Percentiles rank a stretch among this genome's conserved stretches.
Evolutionary conservation across 2,113 vertebrate species (phyloP).

Genomic region (Vombatus ursinus): DNA sequence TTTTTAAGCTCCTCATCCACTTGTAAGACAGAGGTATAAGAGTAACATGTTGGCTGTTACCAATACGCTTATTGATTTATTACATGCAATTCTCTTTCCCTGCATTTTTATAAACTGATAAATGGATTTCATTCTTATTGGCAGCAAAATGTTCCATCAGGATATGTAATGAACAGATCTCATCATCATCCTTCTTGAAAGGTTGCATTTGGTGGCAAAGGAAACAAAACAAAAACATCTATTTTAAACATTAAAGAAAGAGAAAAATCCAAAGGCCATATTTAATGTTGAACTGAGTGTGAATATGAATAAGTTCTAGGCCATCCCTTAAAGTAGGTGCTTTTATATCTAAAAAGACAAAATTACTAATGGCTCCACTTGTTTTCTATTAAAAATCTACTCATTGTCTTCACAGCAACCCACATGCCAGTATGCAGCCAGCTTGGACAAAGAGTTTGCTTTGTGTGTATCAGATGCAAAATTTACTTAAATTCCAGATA

Average conservation of each 20-base stretch:
- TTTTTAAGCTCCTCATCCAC: constrained; percentile 19
- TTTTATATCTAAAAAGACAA: constrained; percentile 74
- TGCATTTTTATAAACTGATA: constrained; percentile 48
- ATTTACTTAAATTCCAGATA: constrained; percentile 80
- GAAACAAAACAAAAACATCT: constrained; percentile 47
- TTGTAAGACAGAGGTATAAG: constrained; percentile 57
- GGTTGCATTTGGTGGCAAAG: constrained; percentile 27
- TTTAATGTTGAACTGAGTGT: constrained; percentile 59
- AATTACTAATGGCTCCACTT: constrained; percentile 75
- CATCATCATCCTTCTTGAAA: constrained; percentile 28
- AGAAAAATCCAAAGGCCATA: constrained; percentile 64
- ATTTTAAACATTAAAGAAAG: constrained; percentile 45
- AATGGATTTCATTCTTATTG: constrained; percentile 6
- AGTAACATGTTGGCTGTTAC: constrained; percentile 68
- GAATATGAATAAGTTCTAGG: constrained; percentile 68
- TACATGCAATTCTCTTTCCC: constrained; percentile 27
- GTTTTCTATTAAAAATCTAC: constrained; percentile 78
- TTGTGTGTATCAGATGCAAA: constrained; percentile 77
- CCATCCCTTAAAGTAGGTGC: constrained; percentile 58
- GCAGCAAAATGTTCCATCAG: not conserved
- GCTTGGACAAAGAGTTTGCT: constrained; percentile 76
- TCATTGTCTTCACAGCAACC: constrained; percentile 74
- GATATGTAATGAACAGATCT: constrained; percentile 62
- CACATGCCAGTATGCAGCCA: constrained; percentile 65
- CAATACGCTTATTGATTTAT: constrained; percentile 67